Conservation (phyloP, 2,888 invertebrate genomes). For the Halocaridina rubra region DNA sequence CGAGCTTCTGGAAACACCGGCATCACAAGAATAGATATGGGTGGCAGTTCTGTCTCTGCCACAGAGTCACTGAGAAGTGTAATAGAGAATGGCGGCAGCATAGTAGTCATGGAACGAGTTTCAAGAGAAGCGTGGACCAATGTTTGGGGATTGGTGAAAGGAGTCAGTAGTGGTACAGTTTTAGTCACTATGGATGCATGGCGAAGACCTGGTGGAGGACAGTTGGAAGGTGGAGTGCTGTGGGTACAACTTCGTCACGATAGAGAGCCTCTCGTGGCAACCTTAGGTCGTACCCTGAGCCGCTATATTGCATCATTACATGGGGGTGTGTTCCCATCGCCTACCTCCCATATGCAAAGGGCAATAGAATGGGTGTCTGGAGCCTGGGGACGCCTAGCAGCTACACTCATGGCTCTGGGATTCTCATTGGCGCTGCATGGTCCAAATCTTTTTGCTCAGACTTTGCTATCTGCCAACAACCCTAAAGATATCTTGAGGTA, state of each 20-base stretch:
- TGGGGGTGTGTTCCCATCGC: conserved; percentile 44
- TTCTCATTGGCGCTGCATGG: conserved; percentile 53
- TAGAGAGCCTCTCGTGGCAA: conserved; percentile 38
- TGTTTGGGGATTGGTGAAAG: conserved; percentile 49
- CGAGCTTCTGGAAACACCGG: conserved; percentile 9
- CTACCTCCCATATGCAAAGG: conserved; percentile 21
- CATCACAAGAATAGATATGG: conserved; percentile 18
- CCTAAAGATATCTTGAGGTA: conserved; percentile 53
- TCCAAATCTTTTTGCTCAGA: conserved; percentile 37
- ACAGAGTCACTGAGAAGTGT: conserved; percentile 37
- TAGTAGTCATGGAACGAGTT: conserved; percentile 48
- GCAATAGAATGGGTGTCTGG: conserved; percentile 47
- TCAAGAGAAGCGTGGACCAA: conserved; percentile 50
- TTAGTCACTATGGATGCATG: conserved; percentile 56
- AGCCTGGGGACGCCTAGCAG: conserved; percentile 48
- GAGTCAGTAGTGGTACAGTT: conserved; percentile 30
- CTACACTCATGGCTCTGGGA: conserved; percentile 59
- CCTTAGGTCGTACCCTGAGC: conserved; percentile 28
- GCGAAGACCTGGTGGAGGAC: conserved; percentile 53
- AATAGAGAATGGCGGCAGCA: conserved; percentile 41
- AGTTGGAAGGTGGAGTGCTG: conserved; percentile 55
- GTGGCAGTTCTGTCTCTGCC: conserved; percentile 12
- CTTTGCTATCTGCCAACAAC: conserved; percentile 28
- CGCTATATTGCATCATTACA: conserved; percentile 43
- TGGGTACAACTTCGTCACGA: conserved; percentile 61